These are phyloP conservation scores for Megamerina dolium DNA, from an alignment of 2,888 invertebrate genomes.

Conservation along the genomic window DNA sequence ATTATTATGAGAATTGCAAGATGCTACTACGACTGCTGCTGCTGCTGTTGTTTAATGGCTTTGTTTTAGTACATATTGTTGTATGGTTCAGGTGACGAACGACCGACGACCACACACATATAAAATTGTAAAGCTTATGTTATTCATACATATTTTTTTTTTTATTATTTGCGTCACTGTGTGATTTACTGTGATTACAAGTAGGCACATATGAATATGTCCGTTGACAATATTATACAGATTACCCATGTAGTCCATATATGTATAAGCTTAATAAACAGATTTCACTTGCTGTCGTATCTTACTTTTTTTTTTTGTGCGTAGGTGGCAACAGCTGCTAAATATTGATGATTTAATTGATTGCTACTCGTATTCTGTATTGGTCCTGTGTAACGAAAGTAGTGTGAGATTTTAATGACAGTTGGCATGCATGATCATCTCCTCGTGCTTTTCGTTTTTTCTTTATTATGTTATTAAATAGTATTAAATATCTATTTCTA, in stretches of 20 bases:
- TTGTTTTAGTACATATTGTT: no score
- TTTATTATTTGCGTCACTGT: not conserved
- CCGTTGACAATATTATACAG: no score
- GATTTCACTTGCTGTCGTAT: not conserved
- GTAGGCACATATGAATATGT: no score
- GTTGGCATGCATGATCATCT: no score
- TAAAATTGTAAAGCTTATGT: not conserved
- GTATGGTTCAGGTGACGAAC: constrained; percentile 19
- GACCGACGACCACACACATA: constrained; percentile 5
- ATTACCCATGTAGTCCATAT: no score
- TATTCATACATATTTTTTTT: constrained; percentile 3
- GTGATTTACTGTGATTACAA: not conserved
- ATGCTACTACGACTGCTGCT: constrained; percentile 15
- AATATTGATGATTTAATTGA: not conserved
- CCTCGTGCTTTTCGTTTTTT: no score
- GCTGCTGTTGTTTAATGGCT: not conserved
- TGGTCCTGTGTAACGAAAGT: not conserved
- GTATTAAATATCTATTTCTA: no score
- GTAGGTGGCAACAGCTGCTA: constrained; percentile 7
- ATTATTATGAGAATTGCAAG: constrained; percentile 19
- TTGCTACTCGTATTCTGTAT: not conserved
- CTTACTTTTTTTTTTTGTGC: not conserved
- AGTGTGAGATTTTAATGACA: constrained; percentile 13
- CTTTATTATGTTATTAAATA: no score
- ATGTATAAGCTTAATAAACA: no score